These are phyloP conservation scores for Spisula subtruncata DNA, from an alignment of 2,888 invertebrate species.

Conservation along the genomic window DNA sequence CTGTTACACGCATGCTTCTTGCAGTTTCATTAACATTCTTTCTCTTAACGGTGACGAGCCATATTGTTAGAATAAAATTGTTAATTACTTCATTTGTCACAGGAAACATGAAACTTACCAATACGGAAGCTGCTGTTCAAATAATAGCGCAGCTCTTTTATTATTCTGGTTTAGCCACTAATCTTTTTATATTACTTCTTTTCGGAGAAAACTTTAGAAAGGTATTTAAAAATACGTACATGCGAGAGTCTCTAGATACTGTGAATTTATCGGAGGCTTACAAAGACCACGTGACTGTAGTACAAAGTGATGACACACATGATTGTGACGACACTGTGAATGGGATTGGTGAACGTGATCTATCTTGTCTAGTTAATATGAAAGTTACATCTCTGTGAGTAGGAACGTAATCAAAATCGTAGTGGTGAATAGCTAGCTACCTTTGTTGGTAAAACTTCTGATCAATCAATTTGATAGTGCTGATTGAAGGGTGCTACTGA, in stretches of 20 bases:
- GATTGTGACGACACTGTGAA: background rate
- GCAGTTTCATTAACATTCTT: constrained; percentile 80
- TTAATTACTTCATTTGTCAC: constrained; percentile 57
- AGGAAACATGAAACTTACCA: constrained; percentile 35
- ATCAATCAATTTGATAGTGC: background rate
- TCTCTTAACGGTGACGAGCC: constrained; percentile 78
- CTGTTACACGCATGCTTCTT: constrained; percentile 79
- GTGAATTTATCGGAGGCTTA: background rate
- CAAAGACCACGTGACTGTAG: background rate
- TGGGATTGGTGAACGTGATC: background rate
- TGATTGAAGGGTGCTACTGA: too few relatives aligned
- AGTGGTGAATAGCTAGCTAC: background rate
- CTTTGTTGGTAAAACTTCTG: too few relatives aligned
- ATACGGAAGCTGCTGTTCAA: constrained; percentile 66
- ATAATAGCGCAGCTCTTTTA: constrained; percentile 76
- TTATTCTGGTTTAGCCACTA: constrained; percentile 78
- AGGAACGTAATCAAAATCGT: background rate
- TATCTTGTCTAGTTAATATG: background rate
- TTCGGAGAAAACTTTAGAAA: constrained; percentile 79
- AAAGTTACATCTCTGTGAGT: background rate
- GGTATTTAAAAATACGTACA: constrained; percentile 69
- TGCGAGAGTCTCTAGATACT: background rate
- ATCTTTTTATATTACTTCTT: constrained; percentile 75
- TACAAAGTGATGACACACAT: background rate
- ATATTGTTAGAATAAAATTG: constrained; percentile 75